phyloP scores from a whole-genome alignment of 2,113 vertebrate genomes.

The Micromys minutus region DNA sequence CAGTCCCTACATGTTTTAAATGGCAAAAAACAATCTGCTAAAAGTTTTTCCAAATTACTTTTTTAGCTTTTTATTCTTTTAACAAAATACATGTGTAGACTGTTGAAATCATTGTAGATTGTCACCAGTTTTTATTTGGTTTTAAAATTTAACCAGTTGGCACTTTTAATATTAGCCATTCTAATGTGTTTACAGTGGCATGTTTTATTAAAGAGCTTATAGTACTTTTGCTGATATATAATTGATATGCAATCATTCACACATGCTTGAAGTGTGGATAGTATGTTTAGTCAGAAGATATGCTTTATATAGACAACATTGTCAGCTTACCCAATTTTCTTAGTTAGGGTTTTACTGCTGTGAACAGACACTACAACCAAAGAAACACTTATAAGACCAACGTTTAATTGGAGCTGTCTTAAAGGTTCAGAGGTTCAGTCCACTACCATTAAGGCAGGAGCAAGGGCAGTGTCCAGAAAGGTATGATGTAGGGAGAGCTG shows the following conservation, averaged over 20 bases:
- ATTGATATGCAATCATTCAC: not conserved
- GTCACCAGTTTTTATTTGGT: not conserved
- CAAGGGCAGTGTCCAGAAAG: too few species aligned
- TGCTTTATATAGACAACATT: not conserved
- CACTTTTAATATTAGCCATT: not conserved
- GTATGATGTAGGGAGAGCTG: too few species aligned
- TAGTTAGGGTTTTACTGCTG: too few species aligned
- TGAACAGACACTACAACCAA: too few species aligned
- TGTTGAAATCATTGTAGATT: not conserved
- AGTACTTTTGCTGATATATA: not conserved
- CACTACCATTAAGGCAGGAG: too few species aligned
- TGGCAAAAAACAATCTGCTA: not conserved
- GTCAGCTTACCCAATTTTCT: not conserved
- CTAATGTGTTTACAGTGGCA: not conserved
- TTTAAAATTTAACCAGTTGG: not conserved
- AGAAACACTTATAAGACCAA: too few species aligned
- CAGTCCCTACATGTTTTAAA: not conserved
- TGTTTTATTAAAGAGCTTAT: not conserved
- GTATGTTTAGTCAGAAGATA: not conserved
- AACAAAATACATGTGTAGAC: not conserved
- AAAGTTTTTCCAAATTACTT: not conserved
- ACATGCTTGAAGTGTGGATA: not conserved
- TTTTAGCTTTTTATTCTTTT: not conserved
- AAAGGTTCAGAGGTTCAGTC: too few species aligned
- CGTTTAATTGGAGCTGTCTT: too few species aligned